Percentiles rank a stretch among this genome's conserved stretches.
These are phyloP conservation scores for Dasyurus viverrinus DNA, from an alignment of 2,113 vertebrate species.

Conservation along the genomic window DNA sequence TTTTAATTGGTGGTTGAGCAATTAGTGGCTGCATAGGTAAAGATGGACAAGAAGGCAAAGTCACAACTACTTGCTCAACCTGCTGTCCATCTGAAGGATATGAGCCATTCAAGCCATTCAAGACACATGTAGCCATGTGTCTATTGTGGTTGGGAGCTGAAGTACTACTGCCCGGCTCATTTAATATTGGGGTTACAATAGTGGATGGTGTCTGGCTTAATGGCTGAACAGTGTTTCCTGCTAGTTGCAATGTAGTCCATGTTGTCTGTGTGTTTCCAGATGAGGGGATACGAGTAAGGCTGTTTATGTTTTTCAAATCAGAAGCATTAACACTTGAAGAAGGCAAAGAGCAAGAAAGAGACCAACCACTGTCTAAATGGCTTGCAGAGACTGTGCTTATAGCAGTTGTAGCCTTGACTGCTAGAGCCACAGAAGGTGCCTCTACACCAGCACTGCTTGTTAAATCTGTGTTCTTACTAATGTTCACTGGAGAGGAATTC, in stretches of 20 bases:
- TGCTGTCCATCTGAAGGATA: conserved; percentile 83
- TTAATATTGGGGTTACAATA: conserved; percentile 80
- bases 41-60: conserved; percentile 87
- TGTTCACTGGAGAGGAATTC: conserved; percentile 59
- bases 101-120: conserved; percentile 74
- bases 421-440: conserved; percentile 60
- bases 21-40: conserved; percentile 87
- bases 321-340: conserved; percentile 83
- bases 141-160: conserved; percentile 71
- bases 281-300: conserved; percentile 86
- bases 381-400: conserved; percentile 76
- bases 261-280: conserved; percentile 96
- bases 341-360: conserved; percentile 81
- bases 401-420: conserved; percentile 76
- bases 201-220: conserved; percentile 89
- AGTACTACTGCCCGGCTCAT: conserved; percentile 74
- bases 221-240: conserved; percentile 95
- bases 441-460: conserved; percentile 33
- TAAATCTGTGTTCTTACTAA: conserved; percentile 57
- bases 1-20: conserved; percentile 86
- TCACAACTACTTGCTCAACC: conserved; percentile 84
- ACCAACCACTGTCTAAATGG: conserved; percentile 82
- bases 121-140: conserved; percentile 71
- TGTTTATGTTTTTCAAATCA: conserved; percentile 84
- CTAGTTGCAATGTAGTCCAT: conserved; percentile 96